Evolutionary conservation across 2,888 invertebrate genomes (phyloP).

Genomic region (Trichogramma dendrolimi): DNA sequence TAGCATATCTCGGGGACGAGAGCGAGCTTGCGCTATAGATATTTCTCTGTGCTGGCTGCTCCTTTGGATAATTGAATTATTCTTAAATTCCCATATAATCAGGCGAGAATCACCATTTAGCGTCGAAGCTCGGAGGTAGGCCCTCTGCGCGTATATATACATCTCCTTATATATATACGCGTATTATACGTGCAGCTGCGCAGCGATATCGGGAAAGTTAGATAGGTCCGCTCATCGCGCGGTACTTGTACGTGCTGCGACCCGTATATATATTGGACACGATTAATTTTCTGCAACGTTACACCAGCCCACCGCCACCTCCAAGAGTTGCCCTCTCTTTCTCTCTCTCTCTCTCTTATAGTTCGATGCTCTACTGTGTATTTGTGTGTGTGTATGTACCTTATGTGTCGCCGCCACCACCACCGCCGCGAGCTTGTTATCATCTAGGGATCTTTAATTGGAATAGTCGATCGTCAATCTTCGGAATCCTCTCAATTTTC

Average conservation of each 20-base stretch:
- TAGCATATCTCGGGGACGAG: slow-evolving; percentile 49
- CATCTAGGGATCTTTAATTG: slow-evolving; percentile 36
- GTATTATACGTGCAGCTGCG: slow-evolving; percentile 4
- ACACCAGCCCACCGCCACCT: slow-evolving; percentile 32
- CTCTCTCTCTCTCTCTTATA: slow-evolving; percentile 18
- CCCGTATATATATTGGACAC: slow-evolving; percentile 41
- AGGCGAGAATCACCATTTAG: slow-evolving; percentile 48
- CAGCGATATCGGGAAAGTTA: slow-evolving; percentile 21
- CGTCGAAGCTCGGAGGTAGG: slow-evolving; percentile 6
- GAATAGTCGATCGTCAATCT: slow-evolving; percentile 21
- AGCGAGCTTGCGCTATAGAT: slow-evolving; percentile 33
- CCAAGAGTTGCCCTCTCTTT: slow-evolving; percentile 19
- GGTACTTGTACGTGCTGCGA: slow-evolving; percentile 21
- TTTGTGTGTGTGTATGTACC: slow-evolving; percentile 30
- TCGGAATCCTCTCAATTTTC: slow-evolving; percentile 17
- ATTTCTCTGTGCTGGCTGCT: too few species aligned
- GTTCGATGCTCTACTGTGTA: too few species aligned
- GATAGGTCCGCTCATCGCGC: slow-evolving; percentile 22
- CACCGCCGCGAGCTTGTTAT: slow-evolving; percentile 20
- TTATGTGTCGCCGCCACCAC: slow-evolving; percentile 27
- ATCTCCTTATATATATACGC: neutral
- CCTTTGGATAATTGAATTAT: slow-evolving; percentile 49
- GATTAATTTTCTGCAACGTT: slow-evolving; percentile 51
- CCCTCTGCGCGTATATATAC: too few species aligned
- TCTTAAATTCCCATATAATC: slow-evolving; percentile 54